phyloP scores from a whole-genome alignment of 1,140 invertebrate genomes.

The Zaprionus gabonicus region DNA sequence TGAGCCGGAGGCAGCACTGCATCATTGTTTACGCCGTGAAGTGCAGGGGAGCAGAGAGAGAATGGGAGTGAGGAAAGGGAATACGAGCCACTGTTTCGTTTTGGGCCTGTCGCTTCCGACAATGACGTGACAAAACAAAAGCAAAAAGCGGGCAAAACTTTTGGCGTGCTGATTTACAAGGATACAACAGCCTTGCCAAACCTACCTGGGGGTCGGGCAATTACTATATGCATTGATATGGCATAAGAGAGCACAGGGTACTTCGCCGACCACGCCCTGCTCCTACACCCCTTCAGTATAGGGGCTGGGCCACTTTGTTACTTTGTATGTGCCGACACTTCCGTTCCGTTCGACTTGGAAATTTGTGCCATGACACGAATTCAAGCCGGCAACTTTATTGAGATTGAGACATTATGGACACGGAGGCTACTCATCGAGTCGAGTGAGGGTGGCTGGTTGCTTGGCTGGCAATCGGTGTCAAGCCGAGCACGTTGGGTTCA shows the following conservation, averaged over 20 bases:
- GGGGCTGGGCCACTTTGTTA: slow-evolving; percentile 48
- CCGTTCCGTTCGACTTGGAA: slow-evolving; percentile 51
- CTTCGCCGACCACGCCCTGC: background rate
- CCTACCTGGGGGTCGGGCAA: slow-evolving; percentile 13
- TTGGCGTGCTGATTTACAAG: slow-evolving; percentile 54
- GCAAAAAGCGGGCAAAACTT: slow-evolving; percentile 39
- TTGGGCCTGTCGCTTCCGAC: slow-evolving; percentile 25
- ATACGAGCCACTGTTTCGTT: too few species aligned
- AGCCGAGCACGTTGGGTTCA: slow-evolving; percentile 50
- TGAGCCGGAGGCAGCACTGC: slow-evolving; percentile 29
- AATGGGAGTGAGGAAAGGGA: background rate
- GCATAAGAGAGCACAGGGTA: slow-evolving; percentile 13
- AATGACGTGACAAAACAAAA: slow-evolving; percentile 58
- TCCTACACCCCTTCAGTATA: slow-evolving; percentile 8
- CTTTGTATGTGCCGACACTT: slow-evolving; percentile 48
- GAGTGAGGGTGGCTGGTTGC: slow-evolving; percentile 36
- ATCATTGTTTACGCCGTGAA: slow-evolving; percentile 15
- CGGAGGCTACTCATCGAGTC: slow-evolving; percentile 41
- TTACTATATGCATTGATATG: slow-evolving; percentile 37
- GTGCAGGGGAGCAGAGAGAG: background rate
- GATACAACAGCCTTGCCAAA: slow-evolving; percentile 52
- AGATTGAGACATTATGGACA: slow-evolving; percentile 53
- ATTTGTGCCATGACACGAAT: slow-evolving; percentile 58
- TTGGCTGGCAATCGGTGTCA: slow-evolving; percentile 44
- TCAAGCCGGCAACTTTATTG: slow-evolving; percentile 46